Conservation (phyloP, 2,888 invertebrate genomes). For the Cantharis nigra region DNA sequence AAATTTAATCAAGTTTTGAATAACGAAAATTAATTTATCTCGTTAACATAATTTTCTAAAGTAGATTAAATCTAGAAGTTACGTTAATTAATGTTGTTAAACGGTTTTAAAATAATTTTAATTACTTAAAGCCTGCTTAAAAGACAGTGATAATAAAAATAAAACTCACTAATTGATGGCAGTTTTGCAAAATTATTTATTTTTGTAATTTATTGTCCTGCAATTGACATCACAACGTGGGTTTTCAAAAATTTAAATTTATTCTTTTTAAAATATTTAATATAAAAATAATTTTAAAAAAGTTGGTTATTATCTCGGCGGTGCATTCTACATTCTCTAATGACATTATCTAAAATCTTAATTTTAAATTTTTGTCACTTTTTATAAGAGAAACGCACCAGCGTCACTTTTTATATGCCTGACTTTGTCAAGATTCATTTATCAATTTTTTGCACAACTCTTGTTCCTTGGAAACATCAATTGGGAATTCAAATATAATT, state of each 20-base stretch:
- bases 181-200: neutral
- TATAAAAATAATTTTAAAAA: neutral
- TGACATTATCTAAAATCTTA: neutral
- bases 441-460: neutral
- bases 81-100: neutral
- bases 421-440: conserved; percentile 1
- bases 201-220: neutral
- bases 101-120: neutral
- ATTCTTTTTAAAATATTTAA: neutral
- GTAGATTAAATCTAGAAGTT: neutral
- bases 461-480: neutral
- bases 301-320: neutral
- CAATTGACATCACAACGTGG: neutral
- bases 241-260: neutral
- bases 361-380: neutral
- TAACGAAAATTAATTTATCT: neutral
- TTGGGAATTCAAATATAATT: neutral
- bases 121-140: neutral
- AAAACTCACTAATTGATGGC: neutral
- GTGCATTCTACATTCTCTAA: neutral
- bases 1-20: neutral
- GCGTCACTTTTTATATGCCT: neutral
- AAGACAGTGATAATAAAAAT: neutral
- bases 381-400: neutral
- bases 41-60: neutral